Evolutionary conservation across 2,797 vertebrate species (phyloP), one percentile per base, ranked within the genome.

Genomic region (Coreius guichenoti): DNA sequence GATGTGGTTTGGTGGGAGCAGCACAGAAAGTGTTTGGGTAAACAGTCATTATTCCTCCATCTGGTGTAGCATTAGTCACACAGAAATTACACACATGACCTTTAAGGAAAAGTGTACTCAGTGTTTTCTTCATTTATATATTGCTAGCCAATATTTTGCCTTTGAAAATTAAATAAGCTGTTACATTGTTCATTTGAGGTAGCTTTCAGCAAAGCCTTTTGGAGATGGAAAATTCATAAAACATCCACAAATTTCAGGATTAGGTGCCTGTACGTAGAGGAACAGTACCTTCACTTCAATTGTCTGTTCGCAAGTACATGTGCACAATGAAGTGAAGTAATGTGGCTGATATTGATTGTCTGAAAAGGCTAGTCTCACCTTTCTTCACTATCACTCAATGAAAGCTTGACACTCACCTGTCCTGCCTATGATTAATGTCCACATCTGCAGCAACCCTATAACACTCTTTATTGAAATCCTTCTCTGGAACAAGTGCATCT

Each of bases 261-360:
- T 58, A 58, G 23, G 58, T 17, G n/a, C 7, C 33, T 43, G n/a
- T 61, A 43, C 8, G 8, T 16, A 13, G 26, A 73, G 19, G 39
- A 73, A 47, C 51, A 45, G 4, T 58, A 39, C 21, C 13, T 29
- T 29, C 13, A 23, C 65, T 54, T 70, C 31, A 51, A 5, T 31
- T 8, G 36, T 16, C 56, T 74, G 6, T 75, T 83, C 26, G 56
- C 29, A 61, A 61, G 54, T 54, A 56, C 5, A 26, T 26, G 23
- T 26, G 36, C 26, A 82, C 36, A 82, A 45, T 82, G 23, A 82
- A 47, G 36, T 31, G 8, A 82, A 72, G 39, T 23, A 58, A 63
- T 74, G 61, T 47, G 9, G 11, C 8, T 21, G 36, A 47, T 68
- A 74, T 74, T 74, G 81, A 82, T 39, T 83, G 21, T 75, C 29